phyloP scores from a whole-genome alignment of 2,888 invertebrate species.

The Drosophila recens region DNA sequence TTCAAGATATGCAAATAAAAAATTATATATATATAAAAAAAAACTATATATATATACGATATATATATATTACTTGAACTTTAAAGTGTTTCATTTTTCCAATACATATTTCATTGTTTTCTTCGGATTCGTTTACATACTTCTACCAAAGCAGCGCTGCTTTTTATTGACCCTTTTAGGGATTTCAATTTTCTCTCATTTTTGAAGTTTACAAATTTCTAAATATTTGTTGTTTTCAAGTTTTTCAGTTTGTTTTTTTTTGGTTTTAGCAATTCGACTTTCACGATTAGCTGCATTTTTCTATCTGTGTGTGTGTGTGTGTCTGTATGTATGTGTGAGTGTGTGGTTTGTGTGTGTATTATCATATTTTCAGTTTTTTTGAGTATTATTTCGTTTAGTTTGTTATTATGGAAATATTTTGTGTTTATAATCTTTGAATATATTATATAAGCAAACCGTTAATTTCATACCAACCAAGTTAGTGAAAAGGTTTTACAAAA shows the following conservation, averaged over 20 bases:
- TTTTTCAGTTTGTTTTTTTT: conserved; percentile 24
- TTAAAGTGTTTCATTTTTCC: conserved; percentile 44
- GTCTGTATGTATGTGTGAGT: conserved; percentile 23
- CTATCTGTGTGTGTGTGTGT: conserved; percentile 13
- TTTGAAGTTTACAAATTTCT: conserved; percentile 34
- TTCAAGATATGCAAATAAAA: conserved; percentile 34
- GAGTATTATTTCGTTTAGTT: conserved; percentile 53
- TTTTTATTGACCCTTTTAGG: conserved; percentile 19
- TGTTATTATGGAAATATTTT: conserved; percentile 52
- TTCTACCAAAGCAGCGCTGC: conserved; percentile 78
- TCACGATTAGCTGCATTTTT: conserved; percentile 4
- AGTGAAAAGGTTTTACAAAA: conserved; percentile 60
- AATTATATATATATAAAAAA: conserved; percentile 35
- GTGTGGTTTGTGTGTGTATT: conserved; percentile 11
- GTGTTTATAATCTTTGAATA: conserved; percentile 29
- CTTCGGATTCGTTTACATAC: conserved; percentile 63
- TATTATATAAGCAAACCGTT: conserved; percentile 81
- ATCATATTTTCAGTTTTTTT: conserved; percentile 39
- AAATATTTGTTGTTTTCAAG: conserved; percentile 22
- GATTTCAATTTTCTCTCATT: not conserved
- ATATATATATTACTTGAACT: conserved; percentile 45
- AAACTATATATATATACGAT: conserved; percentile 33
- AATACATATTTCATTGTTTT: conserved; percentile 52
- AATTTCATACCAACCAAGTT: conserved; percentile 77
- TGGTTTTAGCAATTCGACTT: conserved; percentile 29